Evolutionary conservation across 30 jellyfish, hydroid and myxozoan genomes (phyloP).

Genomic region (Sanderia malayensis): DNA sequence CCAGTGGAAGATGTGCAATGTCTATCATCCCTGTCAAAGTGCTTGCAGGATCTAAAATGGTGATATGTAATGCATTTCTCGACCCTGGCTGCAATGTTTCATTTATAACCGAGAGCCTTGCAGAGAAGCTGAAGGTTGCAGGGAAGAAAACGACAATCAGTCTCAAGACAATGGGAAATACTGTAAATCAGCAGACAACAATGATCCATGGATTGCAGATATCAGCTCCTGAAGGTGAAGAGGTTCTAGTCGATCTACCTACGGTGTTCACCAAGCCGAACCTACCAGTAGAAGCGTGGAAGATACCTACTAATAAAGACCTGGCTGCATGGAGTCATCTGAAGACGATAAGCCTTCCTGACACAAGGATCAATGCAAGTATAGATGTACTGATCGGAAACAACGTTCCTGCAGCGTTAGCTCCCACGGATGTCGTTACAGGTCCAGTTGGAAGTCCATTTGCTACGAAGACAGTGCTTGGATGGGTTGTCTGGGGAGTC

Average conservation of each 20-base stretch:
- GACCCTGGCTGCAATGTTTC: conserved; percentile 47
- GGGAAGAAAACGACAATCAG: conserved; percentile 41
- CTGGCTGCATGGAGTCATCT: conserved; percentile 13
- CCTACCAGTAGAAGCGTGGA: conserved; percentile 30
- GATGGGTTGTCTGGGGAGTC: conserved; percentile 45
- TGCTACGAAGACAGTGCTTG: conserved; percentile 39
- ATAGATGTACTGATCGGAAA: neutral
- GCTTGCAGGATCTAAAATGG: conserved; percentile 36
- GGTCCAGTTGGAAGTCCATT: conserved; percentile 1
- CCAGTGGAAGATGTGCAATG: conserved; percentile 18
- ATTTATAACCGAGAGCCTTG: conserved; percentile 22
- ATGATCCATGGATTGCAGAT: conserved; percentile 19
- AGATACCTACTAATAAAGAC: neutral
- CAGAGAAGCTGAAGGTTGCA: conserved; percentile 39
- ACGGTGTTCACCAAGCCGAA: conserved; percentile 19
- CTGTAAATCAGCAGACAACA: conserved; percentile 22
- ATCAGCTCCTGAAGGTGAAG: conserved; percentile 16
- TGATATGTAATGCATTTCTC: conserved; percentile 47
- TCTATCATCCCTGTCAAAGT: conserved; percentile 34
- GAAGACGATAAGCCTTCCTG: conserved; percentile 3
- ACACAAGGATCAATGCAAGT: neutral
- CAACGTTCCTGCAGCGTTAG: conserved; percentile 49
- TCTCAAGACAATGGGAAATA: conserved; percentile 1
- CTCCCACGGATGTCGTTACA: conserved; percentile 3
- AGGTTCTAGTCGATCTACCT: conserved; percentile 31